A percentile compares a stretch with the other conserved stretches of the same genome.
Conservation (phyloP, 2,113 vertebrate genomes). For the Scytalopus superciliaris region DNA sequence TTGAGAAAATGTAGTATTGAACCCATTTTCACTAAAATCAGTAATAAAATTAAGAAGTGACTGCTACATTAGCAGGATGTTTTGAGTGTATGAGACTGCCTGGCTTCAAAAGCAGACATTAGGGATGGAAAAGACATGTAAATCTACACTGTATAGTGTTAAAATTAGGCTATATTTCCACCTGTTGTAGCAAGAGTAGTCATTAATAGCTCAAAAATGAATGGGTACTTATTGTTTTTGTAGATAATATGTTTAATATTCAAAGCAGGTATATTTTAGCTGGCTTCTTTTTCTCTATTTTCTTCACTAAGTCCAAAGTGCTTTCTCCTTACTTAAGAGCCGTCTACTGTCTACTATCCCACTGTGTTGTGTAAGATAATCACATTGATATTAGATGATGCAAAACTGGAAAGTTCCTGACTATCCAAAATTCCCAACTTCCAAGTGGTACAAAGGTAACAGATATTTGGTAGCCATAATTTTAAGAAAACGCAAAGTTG, state of each 20-base stretch:
- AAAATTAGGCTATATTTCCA: not conserved
- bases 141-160: not conserved
- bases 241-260: not conserved
- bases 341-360: no score
- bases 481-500: not conserved
- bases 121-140: not conserved
- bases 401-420: not conserved
- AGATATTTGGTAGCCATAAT: not conserved
- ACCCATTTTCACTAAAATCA: not conserved
- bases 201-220: not conserved
- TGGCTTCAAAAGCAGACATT: not conserved
- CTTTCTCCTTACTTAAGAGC: not conserved
- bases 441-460: not conserved
- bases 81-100: not conserved
- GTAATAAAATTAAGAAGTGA: not conserved
- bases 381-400: not conserved
- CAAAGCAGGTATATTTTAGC: not conserved
- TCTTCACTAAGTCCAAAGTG: not conserved
- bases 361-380: not conserved
- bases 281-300: not conserved
- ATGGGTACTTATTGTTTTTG: not conserved
- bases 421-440: not conserved
- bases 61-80: not conserved
- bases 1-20: not conserved
- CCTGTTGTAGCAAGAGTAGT: not conserved